These are phyloP conservation scores for Murina feae DNA, from an alignment of 2,113 vertebrate species.

Conservation along the genomic window DNA sequence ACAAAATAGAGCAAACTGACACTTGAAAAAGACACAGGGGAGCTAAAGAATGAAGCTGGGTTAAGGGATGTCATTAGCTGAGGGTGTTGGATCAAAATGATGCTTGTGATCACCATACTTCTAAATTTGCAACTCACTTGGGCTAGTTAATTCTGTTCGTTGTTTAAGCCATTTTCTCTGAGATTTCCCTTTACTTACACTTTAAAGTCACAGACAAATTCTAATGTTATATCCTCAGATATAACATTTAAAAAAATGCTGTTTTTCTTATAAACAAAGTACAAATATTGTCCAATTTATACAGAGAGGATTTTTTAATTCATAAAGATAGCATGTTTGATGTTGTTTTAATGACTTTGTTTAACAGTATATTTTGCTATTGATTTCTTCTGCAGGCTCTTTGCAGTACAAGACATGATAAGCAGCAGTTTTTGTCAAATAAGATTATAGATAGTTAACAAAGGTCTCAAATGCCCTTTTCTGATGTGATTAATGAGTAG, in stretches of 20 bases:
- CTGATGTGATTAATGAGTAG: conserved; percentile 2
- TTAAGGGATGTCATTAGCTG: not conserved
- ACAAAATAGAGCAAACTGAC: not conserved
- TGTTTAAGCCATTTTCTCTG: not conserved
- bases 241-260: not conserved
- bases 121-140: not conserved
- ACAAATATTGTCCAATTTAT: not conserved
- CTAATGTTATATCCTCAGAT: not conserved
- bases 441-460: not conserved
- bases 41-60: not conserved
- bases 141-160: not conserved
- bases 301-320: not conserved
- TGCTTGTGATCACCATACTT: not conserved
- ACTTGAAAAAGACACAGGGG: not conserved
- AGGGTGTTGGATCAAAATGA: not conserved
- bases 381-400: conserved; percentile 30
- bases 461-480: conserved; percentile 4
- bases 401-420: not conserved
- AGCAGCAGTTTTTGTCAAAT: conserved; percentile 48
- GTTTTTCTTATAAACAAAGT: not conserved
- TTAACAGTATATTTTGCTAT: conserved; percentile 43
- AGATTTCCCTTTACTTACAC: not conserved
- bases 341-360: conserved; percentile 56
- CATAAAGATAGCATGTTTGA: conserved; percentile 17
- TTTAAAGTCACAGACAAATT: not conserved